Evolutionary conservation across 2,888 invertebrate species (phyloP).

Genomic region (Bugula neritina): DNA sequence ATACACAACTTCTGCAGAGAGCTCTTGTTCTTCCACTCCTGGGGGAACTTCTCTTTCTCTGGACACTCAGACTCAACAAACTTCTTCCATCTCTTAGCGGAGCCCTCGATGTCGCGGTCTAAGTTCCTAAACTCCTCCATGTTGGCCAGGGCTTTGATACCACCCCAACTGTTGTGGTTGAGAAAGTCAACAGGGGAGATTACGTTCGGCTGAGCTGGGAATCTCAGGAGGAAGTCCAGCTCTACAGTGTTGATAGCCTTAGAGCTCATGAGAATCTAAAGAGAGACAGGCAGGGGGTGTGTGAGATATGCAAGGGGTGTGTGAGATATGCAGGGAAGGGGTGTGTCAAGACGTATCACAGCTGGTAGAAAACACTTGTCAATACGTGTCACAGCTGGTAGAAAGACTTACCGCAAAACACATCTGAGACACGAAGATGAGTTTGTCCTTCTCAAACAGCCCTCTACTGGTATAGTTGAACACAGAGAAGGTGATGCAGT

Average conservation of each 20-base stretch:
- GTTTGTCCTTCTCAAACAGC: conserved; percentile 89
- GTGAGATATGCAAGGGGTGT: no score
- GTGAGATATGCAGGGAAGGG: no score
- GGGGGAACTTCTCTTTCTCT: conserved; percentile 92
- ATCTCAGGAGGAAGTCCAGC: conserved; percentile 83
- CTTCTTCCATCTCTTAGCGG: conserved; percentile 95
- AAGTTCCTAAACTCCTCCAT: conserved; percentile 86
- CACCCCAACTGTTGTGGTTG: conserved; percentile 87
- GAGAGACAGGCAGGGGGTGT: no score
- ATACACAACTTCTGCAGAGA: conserved; percentile 89
- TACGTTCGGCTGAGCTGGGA: conserved; percentile 85
- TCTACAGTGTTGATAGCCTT: conserved; percentile 79
- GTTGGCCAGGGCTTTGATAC: conserved; percentile 79
- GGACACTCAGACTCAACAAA: conserved; percentile 90
- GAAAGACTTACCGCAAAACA: conserved; percentile 79
- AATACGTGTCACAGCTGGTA: no score
- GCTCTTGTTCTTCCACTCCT: conserved; percentile 95
- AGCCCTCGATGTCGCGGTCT: conserved; percentile 90
- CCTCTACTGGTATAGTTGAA: conserved; percentile 91
- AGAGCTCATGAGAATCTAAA: conserved; percentile 74
- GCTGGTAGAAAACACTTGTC: no score
- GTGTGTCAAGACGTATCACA: no score
- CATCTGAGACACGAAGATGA: conserved; percentile 93
- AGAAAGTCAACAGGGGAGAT: conserved; percentile 91
- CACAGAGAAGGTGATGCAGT: conserved; percentile 87